Evolutionary conservation across 2,888 invertebrate genomes (phyloP), one percentile per base, ranked within the genome.

Genomic region (Eristalis arbustorum): DNA sequence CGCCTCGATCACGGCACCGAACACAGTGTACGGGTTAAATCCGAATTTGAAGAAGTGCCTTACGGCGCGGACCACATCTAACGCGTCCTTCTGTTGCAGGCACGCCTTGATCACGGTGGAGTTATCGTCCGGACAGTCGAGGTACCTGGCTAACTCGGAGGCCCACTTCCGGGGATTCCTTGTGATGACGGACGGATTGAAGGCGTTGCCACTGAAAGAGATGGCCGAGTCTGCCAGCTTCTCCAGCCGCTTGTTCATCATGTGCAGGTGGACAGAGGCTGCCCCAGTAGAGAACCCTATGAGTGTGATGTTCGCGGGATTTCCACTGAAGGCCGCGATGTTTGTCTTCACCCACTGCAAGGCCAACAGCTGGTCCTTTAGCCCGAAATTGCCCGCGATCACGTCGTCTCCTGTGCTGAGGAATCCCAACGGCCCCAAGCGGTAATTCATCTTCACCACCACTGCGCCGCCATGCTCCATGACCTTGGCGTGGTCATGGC

Each of bases 361-460:
- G 0, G 96, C 96, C 88, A 95, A 93, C 28, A 94, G 93, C 92
- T 96, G 96, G 93, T 96, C 96, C 90, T 96, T 96, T 37, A 96
- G 90, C 0, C 96, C 96, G 89, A 94, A 94, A 91, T 96, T 96
- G 4, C 96, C 96, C 0, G 96, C 95, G 0, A 96, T 93, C 0
- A 94, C 90, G 0, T 94, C 94, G 88, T 96, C 96, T 42, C 95
- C 96, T 0, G 96, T 96, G 90, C 96, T 96, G 0, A 96, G 92
- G 91, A 97, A 96, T 64, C 97, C 96, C 77, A 96, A 90, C 0
- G 95, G 95, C 61, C 96, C 96, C n/a, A 96, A 89, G 63, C 96
- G 93, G 89, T 96, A 96, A 91, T 95, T 96, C 0, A 96, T 89
- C 13, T 95, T 96, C 0, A 96, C 96, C 0, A 95, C 93, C 1